Evolutionary conservation across 1,140 invertebrate genomes (phyloP), one percentile per base, ranked within the genome.

Genomic region (Octopus bimaculoides): DNA sequence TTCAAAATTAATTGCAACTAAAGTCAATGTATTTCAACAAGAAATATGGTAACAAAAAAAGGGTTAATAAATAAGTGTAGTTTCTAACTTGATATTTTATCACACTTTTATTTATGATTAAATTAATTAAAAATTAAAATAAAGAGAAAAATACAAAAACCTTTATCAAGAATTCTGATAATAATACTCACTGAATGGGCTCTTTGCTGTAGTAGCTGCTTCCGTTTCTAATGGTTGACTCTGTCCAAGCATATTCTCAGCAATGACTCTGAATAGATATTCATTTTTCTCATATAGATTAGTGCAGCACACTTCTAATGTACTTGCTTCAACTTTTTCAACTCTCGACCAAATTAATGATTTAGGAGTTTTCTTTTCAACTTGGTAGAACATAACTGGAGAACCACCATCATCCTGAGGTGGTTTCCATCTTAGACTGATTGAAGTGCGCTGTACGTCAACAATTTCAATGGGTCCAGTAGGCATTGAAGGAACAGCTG

Each of bases 271-370:
- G 86, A 98, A 98, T 90, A 98, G 96, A 90, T 99, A 99, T 89
- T 98, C 96, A 83, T 96, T 94, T 5, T 96, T 95, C 91, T 99
- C 97, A 78, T 93, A 96, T 12, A 99, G 92, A 81, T 95, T 94
- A 3, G 95, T 94, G 20, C 98, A 94, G 55, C 75, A 81, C 69
- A 82, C 81, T 55, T 82, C 81, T 55, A 83, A 77, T 12, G 61
- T 77, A 75, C 79, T 78, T 56, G 82, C 80, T 20, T 84, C 80
- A 41, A 83, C 81, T 66, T 82, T 85, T 56, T 78, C 79, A 5
- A 83, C 82, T 20, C 84, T 78, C 5, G 82, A 78, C 85, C 85
- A 87, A 52, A 81, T 79, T 10, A 81, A 77, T 73, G 83, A 83
- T 81, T 83, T 84, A 52, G 78, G 69, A 56, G 88, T 86, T 20